Percentiles rank a stretch among this genome's conserved stretches.
Evolutionary conservation across 2,888 invertebrate species (phyloP).

Genomic region (Tolmerus cingulatus): DNA sequence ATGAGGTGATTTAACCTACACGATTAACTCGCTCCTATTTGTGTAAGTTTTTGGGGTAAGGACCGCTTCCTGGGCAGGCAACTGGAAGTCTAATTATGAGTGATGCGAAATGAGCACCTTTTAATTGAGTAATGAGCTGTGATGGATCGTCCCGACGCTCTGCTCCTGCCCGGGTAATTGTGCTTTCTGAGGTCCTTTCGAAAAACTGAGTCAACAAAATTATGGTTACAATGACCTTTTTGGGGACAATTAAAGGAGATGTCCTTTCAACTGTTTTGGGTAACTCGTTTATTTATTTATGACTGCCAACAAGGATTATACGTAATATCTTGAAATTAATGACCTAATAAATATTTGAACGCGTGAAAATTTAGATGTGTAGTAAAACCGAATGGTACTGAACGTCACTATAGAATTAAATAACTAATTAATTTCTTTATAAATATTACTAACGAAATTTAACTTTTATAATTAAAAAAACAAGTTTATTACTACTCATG

Average conservation of each 20-base stretch:
- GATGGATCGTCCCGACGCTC: neutral
- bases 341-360: too few relatives aligned
- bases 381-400: too few relatives aligned
- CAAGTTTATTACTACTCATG: too few relatives aligned
- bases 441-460: too few relatives aligned
- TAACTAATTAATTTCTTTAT: too few relatives aligned
- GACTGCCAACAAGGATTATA: too few relatives aligned
- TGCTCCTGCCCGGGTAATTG: neutral
- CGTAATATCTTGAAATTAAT: too few relatives aligned
- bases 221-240: neutral
- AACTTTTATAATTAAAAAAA: too few relatives aligned
- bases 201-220: neutral
- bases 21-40: neutral
- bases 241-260: neutral
- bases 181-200: neutral
- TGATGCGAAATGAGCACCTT: neutral
- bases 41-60: neutral
- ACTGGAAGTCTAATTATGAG: neutral
- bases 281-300: neutral
- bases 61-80: neutral
- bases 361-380: too few relatives aligned
- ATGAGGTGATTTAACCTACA: neutral
- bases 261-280: neutral
- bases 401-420: too few relatives aligned
- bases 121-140: neutral